These are phyloP conservation scores for Drosophila macrospina DNA, from an alignment of 2,888 invertebrate genomes.

Conservation along the genomic window DNA sequence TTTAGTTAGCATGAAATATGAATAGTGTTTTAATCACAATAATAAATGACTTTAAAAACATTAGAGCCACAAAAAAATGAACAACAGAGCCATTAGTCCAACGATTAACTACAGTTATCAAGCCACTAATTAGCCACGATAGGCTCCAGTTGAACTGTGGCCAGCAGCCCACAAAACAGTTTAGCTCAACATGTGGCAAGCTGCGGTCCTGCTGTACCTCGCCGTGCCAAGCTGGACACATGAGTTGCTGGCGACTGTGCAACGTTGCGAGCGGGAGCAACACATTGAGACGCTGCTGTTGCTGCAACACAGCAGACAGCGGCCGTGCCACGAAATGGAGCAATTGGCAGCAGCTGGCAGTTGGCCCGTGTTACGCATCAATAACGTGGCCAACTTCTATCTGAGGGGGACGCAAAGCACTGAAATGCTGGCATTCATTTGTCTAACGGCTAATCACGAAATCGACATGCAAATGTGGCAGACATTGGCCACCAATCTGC, in stretches of 20 bases:
- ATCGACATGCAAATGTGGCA: constrained; percentile 52
- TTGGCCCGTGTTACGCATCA: constrained; percentile 43
- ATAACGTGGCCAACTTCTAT: constrained; percentile 29
- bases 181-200: constrained; percentile 11
- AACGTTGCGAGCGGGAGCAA: constrained; percentile 34
- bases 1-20: too few species aligned
- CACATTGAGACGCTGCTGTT: constrained; percentile 41
- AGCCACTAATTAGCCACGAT: background rate
- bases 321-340: constrained; percentile 27
- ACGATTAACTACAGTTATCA: background rate
- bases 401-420: constrained; percentile 38
- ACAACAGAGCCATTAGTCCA: background rate
- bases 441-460: constrained; percentile 18
- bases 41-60: background rate
- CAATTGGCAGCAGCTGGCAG: constrained; percentile 8
- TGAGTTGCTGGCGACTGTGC: constrained; percentile 24
- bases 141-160: background rate
- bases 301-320: constrained; percentile 43
- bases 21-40: background rate
- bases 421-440: constrained; percentile 58
- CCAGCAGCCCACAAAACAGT: background rate
- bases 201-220: constrained; percentile 33
- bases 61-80: background rate
- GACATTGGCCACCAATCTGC: constrained; percentile 48
- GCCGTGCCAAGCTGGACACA: constrained; percentile 2